Evolutionary conservation across 2,797 vertebrate genomes (phyloP).

Genomic region (Garrulus glandarius): DNA sequence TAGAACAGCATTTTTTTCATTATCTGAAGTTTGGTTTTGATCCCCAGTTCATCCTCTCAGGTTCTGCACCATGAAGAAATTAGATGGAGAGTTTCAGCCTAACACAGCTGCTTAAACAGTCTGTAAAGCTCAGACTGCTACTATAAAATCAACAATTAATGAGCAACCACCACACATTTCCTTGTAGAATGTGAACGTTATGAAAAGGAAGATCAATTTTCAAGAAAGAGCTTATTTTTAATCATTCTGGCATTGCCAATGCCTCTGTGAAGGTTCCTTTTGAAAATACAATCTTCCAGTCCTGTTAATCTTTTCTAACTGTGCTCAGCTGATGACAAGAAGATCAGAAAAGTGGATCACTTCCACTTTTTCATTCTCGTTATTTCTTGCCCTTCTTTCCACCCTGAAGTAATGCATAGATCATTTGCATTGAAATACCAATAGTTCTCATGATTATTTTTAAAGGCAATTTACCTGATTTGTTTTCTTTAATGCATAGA

Average conservation of each 20-base stretch:
- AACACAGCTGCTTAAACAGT: not conserved
- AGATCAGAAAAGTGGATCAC: not conserved
- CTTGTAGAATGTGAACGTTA: not conserved
- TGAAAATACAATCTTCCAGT: not conserved
- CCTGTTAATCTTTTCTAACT: not conserved
- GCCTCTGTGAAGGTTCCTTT: not conserved
- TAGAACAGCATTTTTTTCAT: not conserved
- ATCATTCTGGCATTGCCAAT: not conserved
- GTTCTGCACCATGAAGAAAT: not conserved
- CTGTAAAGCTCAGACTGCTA: not conserved
- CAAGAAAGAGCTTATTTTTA: not conserved
- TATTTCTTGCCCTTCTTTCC: not conserved
- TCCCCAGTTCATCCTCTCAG: not conserved
- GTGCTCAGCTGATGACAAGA: not conserved
- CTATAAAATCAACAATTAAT: not conserved
- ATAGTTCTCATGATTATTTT: not conserved
- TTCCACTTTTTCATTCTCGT: not conserved
- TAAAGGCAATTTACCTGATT: not conserved
- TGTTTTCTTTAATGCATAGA: not conserved
- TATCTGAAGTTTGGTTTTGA: not conserved
- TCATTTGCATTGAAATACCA: not conserved
- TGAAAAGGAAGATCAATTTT: not conserved
- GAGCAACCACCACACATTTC: not conserved
- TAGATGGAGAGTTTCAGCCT: not conserved
- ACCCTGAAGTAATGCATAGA: not conserved